phyloP scores from a whole-genome alignment of 2,888 invertebrate genomes.

The Idaea biselata region DNA sequence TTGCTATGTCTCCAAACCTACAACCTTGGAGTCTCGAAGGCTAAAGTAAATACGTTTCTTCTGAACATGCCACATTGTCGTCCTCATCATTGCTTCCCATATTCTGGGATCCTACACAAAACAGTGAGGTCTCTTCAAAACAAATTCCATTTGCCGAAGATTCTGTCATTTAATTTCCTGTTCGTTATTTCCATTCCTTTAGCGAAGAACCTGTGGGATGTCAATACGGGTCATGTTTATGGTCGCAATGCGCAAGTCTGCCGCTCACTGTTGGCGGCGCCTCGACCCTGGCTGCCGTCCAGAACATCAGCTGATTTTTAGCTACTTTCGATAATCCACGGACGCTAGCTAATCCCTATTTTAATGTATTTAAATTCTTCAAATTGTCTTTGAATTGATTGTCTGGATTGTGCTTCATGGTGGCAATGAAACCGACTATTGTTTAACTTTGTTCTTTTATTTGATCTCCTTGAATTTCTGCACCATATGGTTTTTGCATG shows the following conservation, averaged over 20 bases:
- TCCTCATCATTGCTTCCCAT: no score
- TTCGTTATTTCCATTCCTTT: constrained; percentile 1
- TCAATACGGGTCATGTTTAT: constrained; percentile 44
- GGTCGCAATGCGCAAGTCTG: constrained; percentile 64
- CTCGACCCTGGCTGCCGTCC: constrained; percentile 46
- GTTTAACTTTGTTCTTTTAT: neutral
- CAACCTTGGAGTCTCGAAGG: no score
- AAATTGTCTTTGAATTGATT: neutral
- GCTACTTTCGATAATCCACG: constrained; percentile 21
- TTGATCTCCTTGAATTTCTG: neutral
- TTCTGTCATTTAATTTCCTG: neutral
- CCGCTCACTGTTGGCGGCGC: constrained; percentile 19
- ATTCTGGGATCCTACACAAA: neutral
- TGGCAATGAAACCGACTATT: neutral
- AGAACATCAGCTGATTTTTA: constrained; percentile 53
- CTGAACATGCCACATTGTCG: no score
- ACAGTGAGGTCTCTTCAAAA: neutral
- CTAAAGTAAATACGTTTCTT: no score
- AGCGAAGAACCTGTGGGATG: constrained; percentile 20
- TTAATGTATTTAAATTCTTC: neutral
- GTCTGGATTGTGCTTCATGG: neutral
- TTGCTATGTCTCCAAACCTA: no score
- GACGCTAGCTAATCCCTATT: neutral
- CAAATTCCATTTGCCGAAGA: neutral
- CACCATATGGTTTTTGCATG: neutral